phyloP scores from a whole-genome alignment of 2,888 invertebrate species.

The Fragum whitleyi region DNA sequence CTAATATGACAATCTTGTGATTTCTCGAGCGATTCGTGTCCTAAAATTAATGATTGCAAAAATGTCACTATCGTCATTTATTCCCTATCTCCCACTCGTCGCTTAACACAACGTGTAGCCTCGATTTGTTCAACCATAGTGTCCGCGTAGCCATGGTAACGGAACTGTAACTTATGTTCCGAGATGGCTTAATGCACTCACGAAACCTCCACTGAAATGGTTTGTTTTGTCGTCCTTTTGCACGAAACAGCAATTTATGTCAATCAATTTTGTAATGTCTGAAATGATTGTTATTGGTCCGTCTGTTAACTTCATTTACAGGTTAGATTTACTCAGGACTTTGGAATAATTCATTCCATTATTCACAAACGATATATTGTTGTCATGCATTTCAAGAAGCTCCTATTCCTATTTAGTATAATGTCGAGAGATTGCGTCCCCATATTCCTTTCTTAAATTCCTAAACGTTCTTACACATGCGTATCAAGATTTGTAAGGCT shows the following conservation, averaged over 20 bases:
- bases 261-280: not conserved
- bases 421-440: too few relatives aligned
- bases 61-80: slow-evolving; percentile 11
- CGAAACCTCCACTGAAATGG: not conserved
- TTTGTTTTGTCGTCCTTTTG: slow-evolving; percentile 12
- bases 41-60: slow-evolving; percentile 15
- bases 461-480: too few relatives aligned
- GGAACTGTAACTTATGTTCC: slow-evolving; percentile 20
- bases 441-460: too few relatives aligned
- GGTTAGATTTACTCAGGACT: too few relatives aligned
- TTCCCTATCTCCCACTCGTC: slow-evolving; percentile 6
- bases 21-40: not conserved
- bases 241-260: slow-evolving; percentile 22
- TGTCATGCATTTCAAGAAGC: too few relatives aligned
- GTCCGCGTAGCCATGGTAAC: slow-evolving; percentile 16
- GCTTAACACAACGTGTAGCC: slow-evolving; percentile 16
- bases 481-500: too few relatives aligned
- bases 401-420: too few relatives aligned
- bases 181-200: slow-evolving; percentile 14
- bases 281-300: not conserved
- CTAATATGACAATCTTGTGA: not conserved
- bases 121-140: slow-evolving; percentile 12
- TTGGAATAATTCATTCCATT: too few relatives aligned
- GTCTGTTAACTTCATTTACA: too few relatives aligned
- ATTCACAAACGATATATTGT: too few relatives aligned